Base-by-base conservation (phyloP, 2,797 vertebrate species). In the Rhinoraja longicauda region DNA sequence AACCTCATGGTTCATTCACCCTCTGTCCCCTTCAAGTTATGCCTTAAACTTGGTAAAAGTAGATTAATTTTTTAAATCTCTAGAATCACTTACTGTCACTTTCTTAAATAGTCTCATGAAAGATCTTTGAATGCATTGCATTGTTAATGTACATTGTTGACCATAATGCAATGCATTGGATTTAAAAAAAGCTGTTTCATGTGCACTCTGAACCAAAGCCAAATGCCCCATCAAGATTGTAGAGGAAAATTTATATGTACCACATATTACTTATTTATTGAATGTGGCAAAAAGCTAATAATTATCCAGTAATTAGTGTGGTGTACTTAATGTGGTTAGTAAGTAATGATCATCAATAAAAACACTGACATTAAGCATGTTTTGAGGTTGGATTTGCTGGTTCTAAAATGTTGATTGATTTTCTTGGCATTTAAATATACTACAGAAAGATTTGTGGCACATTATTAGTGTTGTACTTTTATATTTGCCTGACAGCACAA, bases 401-500 rank as follows among this genome's bases (percentile, higher is more conserved):
- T 2, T 32, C n/a, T 92, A 39, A 75, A 24, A 75, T 73, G 26
- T 75, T 36, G 39, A 8, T 32, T 90, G n/a, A 75, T 73, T 53
- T 73, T 75, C 19, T 57, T 92, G 39, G 29, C 90, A 24, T 91
- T 72, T 21, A 59, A 84, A 29, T 59, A 59, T 59, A 59, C 53
- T n/a, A 53, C 13, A 86, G 32, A 17, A 75, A 75, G 24, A n/a
- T 53, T 45, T 92, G 39, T 73, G 70, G 6, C 70, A 26, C 19
- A 75, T 92, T 70, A 53, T 92, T 6, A 53, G 39, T 92, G 24
- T 92, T 75, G 70, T 92, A n/a, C 24, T 75, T 92, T 12, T 75
- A 84, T 62, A 73, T 90, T 76, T 73, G 15, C 13, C 73, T 64
- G 39, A 64, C 95, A 99, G 99, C 97, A 95, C 98, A 99, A 97